Conservation (phyloP, 2,888 invertebrate species). For the Lochmaea crataegi region DNA sequence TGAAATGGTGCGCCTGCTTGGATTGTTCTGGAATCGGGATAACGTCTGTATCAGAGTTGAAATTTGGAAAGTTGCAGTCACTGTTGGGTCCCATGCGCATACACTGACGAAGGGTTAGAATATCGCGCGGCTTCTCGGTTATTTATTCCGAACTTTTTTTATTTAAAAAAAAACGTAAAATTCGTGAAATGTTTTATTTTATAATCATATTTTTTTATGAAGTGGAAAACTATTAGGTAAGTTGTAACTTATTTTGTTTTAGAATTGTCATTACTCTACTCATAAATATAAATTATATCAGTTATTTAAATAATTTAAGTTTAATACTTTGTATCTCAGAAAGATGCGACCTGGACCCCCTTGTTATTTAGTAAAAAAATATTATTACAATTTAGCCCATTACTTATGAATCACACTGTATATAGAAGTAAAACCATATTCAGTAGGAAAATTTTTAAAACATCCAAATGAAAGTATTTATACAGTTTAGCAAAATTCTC, state of each 20-base stretch:
- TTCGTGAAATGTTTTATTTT: neutral
- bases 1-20: constrained; percentile 49
- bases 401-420: too few species aligned
- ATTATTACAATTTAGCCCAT: too few species aligned
- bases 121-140: constrained; percentile 11
- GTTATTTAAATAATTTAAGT: too few species aligned
- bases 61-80: constrained; percentile 54
- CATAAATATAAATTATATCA: too few species aligned
- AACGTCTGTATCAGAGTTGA: constrained; percentile 52
- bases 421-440: too few species aligned
- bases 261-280: too few species aligned
- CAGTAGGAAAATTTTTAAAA: too few species aligned
- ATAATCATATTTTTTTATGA: neutral
- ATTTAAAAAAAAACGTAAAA: neutral
- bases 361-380: too few species aligned
- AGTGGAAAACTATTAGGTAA: neutral
- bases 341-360: too few species aligned
- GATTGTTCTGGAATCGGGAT: constrained; percentile 49
- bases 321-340: too few species aligned
- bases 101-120: constrained; percentile 19
- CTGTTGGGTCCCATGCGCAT: constrained; percentile 49
- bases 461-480: too few species aligned
- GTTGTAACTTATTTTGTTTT: neutral
- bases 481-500: too few species aligned
- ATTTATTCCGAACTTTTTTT: constrained; percentile 10